These are phyloP conservation scores for Tetranychus truncatus DNA, from an alignment of 2,888 invertebrate species.

Conservation along the genomic window DNA sequence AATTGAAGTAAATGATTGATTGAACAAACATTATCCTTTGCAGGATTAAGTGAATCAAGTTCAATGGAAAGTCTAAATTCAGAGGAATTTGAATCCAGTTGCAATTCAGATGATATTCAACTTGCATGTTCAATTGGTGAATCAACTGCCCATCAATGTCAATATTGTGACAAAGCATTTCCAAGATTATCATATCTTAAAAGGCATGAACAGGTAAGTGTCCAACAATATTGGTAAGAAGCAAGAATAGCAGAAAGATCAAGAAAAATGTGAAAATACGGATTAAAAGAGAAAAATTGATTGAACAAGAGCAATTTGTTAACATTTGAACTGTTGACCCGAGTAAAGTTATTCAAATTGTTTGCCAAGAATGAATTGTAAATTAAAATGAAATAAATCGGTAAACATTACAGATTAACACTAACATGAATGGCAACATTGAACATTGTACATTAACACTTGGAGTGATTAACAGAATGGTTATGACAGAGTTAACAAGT, in stretches of 20 bases:
- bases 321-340: background rate
- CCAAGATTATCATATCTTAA: slow-evolving; percentile 66
- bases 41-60: slow-evolving; percentile 6
- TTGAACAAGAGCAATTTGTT: background rate
- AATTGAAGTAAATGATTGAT: no score
- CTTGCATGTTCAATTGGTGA: slow-evolving; percentile 40
- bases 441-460: no score
- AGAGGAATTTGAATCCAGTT: slow-evolving; percentile 8
- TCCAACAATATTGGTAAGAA: background rate
- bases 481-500: no score
- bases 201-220: slow-evolving; percentile 61
- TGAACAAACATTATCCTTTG: background rate
- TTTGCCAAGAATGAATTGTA: background rate
- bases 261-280: background rate
- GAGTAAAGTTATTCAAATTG: background rate
- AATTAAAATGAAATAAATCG: no score
- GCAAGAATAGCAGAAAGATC: background rate
- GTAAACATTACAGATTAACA: no score
- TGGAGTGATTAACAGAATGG: no score
- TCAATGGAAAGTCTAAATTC: slow-evolving; percentile 14
- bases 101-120: slow-evolving; percentile 6
- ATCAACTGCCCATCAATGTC: slow-evolving; percentile 67
- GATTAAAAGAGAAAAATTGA: no score
- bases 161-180: slow-evolving; percentile 78
- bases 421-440: no score